Percentiles rank a stretch among this genome's conserved stretches.
Evolutionary conservation across 2,797 vertebrate genomes (phyloP).

Genomic region (Anguilla anguilla): DNA sequence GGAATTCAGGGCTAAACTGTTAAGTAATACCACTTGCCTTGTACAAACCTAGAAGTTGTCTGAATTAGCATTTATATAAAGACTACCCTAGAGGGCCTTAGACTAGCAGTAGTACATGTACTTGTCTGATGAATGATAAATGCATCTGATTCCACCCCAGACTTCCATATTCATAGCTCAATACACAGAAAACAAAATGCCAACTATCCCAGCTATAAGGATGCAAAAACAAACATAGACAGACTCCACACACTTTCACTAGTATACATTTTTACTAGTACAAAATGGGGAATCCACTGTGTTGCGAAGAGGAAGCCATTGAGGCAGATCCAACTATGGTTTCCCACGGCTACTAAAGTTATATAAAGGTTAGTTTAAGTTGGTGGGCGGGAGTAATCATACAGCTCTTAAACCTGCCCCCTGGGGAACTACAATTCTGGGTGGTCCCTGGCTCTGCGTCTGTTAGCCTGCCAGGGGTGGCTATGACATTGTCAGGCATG

Average conservation of each 20-base stretch:
- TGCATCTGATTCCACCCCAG: not conserved
- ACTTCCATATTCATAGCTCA: not conserved
- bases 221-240: not conserved
- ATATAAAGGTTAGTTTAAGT: conserved; percentile 69
- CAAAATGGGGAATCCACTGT: conserved; percentile 43
- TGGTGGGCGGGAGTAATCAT: conserved; percentile 58
- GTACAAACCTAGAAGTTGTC: not conserved
- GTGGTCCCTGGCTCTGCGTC: conserved; percentile 46
- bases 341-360: conserved; percentile 71
- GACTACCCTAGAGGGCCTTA: not conserved
- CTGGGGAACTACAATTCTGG: conserved; percentile 44
- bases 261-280: not conserved
- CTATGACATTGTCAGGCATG: conserved; percentile 14
- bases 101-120: not conserved
- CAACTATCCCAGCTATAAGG: not conserved
- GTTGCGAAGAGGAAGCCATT: conserved; percentile 27
- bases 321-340: conserved; percentile 53
- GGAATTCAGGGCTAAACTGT: no score
- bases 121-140: not conserved
- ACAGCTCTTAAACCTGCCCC: conserved; percentile 40
- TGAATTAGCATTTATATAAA: not conserved
- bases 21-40: not conserved
- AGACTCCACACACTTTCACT: not conserved
- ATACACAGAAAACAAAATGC: not conserved
- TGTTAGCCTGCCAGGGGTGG: conserved; percentile 17